A percentile compares a stretch with the other conserved stretches of the same genome.
These are phyloP conservation scores for Melanogrammus aeglefinus DNA, from an alignment of 2,797 vertebrate species.

Conservation along the genomic window DNA sequence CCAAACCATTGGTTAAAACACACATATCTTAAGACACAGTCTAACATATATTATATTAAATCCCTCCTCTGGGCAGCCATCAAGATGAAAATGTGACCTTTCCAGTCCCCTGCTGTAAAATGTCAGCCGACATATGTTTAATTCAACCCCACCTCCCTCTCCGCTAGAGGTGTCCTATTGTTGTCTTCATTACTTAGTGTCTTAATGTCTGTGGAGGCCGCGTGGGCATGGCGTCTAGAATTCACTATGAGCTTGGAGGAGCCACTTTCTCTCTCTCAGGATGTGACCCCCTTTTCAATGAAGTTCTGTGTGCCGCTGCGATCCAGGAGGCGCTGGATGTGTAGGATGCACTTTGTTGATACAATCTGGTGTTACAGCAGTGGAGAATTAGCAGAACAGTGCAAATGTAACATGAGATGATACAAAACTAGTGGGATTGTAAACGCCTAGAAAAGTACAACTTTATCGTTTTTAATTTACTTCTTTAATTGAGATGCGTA, in stretches of 20 bases:
- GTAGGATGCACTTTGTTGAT: neutral
- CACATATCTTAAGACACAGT: neutral
- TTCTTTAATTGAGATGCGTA: too few relatives aligned
- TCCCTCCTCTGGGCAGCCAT: neutral
- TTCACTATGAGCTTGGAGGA: neutral
- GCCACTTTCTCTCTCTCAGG: neutral
- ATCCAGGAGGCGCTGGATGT: neutral
- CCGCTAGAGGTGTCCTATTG: neutral
- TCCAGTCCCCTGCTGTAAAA: conserved; percentile 2
- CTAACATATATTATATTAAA: neutral
- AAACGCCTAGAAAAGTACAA: too few relatives aligned
- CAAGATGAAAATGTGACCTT: conserved; percentile 17
- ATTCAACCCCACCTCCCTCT: neutral
- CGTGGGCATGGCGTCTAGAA: neutral
- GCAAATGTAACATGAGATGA: neutral
- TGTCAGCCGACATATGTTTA: conserved; percentile 11
- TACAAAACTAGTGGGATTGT: neutral
- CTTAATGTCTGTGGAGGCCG: neutral
- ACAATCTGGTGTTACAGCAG: neutral
- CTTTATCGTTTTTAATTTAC: too few relatives aligned
- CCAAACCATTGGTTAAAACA: neutral
- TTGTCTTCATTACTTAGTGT: neutral
- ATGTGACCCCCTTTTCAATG: neutral
- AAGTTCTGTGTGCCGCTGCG: neutral
- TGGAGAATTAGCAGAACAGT: neutral